Conservation (phyloP, 2,888 invertebrate genomes). For the Neocrepidodera transversa region DNA sequence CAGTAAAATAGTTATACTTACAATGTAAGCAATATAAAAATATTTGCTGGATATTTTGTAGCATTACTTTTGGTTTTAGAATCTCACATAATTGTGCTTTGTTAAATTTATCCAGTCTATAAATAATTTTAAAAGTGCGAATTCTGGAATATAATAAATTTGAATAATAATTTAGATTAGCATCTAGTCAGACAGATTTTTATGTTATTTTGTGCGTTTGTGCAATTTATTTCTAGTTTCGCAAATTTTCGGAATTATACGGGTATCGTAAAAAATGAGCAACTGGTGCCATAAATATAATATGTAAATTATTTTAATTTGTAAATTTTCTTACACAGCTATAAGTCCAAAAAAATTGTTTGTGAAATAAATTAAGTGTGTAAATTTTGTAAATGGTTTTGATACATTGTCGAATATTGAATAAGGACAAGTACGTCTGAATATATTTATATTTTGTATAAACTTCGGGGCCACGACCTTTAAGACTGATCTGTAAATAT, state of each 20-base stretch:
- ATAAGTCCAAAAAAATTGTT: conserved; percentile 31
- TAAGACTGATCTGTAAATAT: conserved; percentile 51
- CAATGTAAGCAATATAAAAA: too few species aligned
- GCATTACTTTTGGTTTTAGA: too few species aligned
- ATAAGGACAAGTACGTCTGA: conserved; percentile 19
- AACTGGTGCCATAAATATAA: conserved; percentile 22
- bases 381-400: conserved; percentile 23
- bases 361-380: conserved; percentile 9
- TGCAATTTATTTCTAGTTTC: conserved; percentile 37
- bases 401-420: conserved; percentile 10
- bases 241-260: conserved; percentile 30
- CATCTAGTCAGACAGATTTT: conserved; percentile 37
- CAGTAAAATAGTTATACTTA: too few species aligned
- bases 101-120: too few species aligned
- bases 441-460: conserved; percentile 35
- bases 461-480: conserved; percentile 48
- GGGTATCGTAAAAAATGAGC: conserved; percentile 22
- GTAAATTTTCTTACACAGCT: conserved; percentile 30
- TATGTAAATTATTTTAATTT: not conserved
- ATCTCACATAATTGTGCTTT: too few species aligned
- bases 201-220: conserved; percentile 28
- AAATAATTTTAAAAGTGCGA: not conserved
- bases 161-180: conserved; percentile 19
- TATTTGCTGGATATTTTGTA: too few species aligned
- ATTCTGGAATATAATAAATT: not conserved